Evolutionary conservation across 2,113 vertebrate species (phyloP).

Genomic region (Sceloporus undulatus): DNA sequence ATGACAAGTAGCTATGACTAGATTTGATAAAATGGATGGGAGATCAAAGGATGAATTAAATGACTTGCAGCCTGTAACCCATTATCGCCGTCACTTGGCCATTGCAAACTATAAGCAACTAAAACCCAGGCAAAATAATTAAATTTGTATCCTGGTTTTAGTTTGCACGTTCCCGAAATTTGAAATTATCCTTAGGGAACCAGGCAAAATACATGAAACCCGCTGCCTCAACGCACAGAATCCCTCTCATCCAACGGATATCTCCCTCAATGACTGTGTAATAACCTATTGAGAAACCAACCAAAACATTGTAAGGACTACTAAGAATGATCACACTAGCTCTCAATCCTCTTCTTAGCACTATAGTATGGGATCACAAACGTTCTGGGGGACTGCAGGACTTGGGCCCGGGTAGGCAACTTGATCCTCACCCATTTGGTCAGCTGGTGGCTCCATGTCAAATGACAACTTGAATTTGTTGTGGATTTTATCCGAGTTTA

Average conservation of each 20-base stretch:
- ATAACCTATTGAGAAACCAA: too few species aligned
- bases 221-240: neutral
- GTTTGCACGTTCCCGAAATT: slow-evolving; percentile 35
- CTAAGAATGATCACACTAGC: neutral
- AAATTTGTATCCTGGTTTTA: slow-evolving; percentile 58
- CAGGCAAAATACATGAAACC: neutral
- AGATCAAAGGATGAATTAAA: neutral
- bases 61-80: accelerated
- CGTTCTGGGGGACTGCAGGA: too few species aligned
- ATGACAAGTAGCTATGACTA: neutral
- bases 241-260: neutral
- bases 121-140: slow-evolving; percentile 49
- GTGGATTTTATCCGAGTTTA: too few species aligned
- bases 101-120: slow-evolving; percentile 39
- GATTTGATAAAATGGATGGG: accelerated
- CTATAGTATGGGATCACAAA: neutral
- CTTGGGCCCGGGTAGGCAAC: neutral
- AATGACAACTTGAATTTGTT: too few species aligned
- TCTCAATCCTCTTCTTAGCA: neutral
- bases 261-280: neutral
- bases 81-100: neutral
- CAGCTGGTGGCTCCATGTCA: too few species aligned
- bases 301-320: too few species aligned
- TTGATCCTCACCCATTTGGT: neutral
- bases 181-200: slow-evolving; percentile 4